These are phyloP conservation scores for Dexiosoma caninum DNA, from an alignment of 2,888 invertebrate genomes.

Conservation along the genomic window DNA sequence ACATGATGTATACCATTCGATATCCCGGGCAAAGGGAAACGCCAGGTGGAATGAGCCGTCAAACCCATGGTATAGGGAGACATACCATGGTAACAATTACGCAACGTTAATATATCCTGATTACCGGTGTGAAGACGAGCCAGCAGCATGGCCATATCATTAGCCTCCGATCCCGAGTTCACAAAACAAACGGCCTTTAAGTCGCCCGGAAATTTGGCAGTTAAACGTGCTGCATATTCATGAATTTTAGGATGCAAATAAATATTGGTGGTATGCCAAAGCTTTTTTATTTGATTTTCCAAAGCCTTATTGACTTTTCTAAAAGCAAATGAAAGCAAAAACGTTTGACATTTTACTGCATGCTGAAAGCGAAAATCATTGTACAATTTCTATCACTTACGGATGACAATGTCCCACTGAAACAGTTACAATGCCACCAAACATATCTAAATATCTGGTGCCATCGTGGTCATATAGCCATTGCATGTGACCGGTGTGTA, in stretches of 20 bases:
- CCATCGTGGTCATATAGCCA: slow-evolving; percentile 94
- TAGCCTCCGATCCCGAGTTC: slow-evolving; percentile 98
- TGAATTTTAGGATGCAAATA: slow-evolving; percentile 94
- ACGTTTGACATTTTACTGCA: not conserved
- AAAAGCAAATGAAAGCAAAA: not conserved
- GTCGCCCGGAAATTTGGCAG: slow-evolving; percentile 88
- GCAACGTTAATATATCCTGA: slow-evolving; percentile 90
- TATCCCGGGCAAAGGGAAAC: slow-evolving; percentile 84
- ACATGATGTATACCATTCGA: slow-evolving; percentile 89
- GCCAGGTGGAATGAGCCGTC: slow-evolving; percentile 89
- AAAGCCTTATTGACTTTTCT: slow-evolving; percentile 91
- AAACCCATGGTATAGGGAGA: slow-evolving; percentile 90
- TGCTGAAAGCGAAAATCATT: too few species aligned
- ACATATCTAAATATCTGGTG: slow-evolving; percentile 93
- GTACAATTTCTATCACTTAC: slow-evolving; percentile 81
- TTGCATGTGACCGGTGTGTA: slow-evolving; percentile 93
- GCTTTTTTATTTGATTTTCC: slow-evolving; percentile 85
- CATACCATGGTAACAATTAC: slow-evolving; percentile 95
- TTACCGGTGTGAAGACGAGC: slow-evolving; percentile 91
- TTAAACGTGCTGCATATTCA: slow-evolving; percentile 91
- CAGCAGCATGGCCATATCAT: slow-evolving; percentile 93
- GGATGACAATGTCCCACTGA: slow-evolving; percentile 99
- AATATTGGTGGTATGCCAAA: slow-evolving; percentile 96
- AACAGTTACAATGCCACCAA: slow-evolving; percentile 97
- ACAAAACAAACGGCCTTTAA: slow-evolving; percentile 94